These are phyloP conservation scores for Zosterops hypoxanthus DNA, from an alignment of 2,113 vertebrate species.

Conservation along the genomic window DNA sequence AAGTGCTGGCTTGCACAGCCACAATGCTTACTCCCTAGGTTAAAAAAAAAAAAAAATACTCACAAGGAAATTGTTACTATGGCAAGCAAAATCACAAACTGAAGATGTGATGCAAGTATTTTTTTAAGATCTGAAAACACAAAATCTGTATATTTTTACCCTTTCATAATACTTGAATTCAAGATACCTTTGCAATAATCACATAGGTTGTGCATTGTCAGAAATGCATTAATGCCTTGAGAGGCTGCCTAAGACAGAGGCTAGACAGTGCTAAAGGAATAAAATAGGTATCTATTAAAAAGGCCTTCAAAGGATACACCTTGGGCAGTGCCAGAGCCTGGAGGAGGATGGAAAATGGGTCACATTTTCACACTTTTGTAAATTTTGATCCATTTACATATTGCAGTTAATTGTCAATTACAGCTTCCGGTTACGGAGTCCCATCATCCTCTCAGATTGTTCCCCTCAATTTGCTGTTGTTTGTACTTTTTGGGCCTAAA, in stretches of 20 bases:
- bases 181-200: neutral
- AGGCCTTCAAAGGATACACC: neutral
- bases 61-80: neutral
- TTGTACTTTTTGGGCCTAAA: neutral
- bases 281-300: neutral
- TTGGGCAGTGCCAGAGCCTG: neutral
- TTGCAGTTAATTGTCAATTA: neutral
- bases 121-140: neutral
- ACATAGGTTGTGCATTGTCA: neutral
- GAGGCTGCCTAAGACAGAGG: neutral
- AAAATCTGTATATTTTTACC: neutral
- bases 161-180: neutral
- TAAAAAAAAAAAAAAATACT: neutral
- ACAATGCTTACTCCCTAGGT: neutral
- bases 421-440: neutral
- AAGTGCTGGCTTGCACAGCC: neutral
- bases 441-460: neutral
- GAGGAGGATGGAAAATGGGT: neutral
- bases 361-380: neutral
- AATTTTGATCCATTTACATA: neutral
- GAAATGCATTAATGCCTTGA: neutral
- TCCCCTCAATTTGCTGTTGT: neutral
- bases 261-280: neutral
- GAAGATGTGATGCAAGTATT: neutral
- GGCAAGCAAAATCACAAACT: neutral